phyloP scores from a whole-genome alignment of 2,888 invertebrate genomes.

The Athalia rosae region DNA sequence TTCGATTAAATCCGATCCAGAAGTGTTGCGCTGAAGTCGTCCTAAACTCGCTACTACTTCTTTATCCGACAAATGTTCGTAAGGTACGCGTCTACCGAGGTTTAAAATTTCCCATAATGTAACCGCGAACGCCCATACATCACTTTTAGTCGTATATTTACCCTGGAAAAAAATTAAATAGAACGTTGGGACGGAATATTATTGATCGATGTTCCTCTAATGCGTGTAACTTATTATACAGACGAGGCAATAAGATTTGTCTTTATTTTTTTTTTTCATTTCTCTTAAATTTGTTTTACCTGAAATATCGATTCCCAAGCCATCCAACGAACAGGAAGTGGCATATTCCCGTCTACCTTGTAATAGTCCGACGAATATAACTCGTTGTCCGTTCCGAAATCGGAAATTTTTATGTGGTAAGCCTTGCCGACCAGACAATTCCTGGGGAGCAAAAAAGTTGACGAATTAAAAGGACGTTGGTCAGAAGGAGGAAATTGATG shows the following conservation, averaged over 20 bases:
- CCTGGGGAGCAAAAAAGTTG: constrained; percentile 72
- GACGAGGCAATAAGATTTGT: no score
- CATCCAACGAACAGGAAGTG: constrained; percentile 92
- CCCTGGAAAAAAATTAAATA: constrained; percentile 76
- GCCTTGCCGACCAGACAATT: constrained; percentile 91
- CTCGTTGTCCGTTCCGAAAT: constrained; percentile 90
- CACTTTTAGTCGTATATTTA: constrained; percentile 91
- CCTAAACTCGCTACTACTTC: constrained; percentile 89
- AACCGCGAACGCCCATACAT: constrained; percentile 94
- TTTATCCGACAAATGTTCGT: constrained; percentile 83
- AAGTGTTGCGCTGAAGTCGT: constrained; percentile 79
- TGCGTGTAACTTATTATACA: no score
- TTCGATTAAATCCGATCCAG: constrained; percentile 66
- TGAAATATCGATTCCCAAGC: constrained; percentile 89
- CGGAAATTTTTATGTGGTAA: constrained; percentile 88
- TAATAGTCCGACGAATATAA: constrained; percentile 88
- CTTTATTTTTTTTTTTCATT: not conserved
- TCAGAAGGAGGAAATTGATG: no score
- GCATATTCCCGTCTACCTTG: constrained; percentile 84
- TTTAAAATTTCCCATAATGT: constrained; percentile 91
- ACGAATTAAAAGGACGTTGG: no score
- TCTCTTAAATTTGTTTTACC: constrained; percentile 65
- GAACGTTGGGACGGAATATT: not conserved
- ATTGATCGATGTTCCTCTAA: not conserved
- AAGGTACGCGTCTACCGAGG: constrained; percentile 85